A percentile compares a stretch with the other conserved stretches of the same genome.
Conservation (phyloP, 2,113 vertebrate genomes). For the Carettochelys insculpta region DNA sequence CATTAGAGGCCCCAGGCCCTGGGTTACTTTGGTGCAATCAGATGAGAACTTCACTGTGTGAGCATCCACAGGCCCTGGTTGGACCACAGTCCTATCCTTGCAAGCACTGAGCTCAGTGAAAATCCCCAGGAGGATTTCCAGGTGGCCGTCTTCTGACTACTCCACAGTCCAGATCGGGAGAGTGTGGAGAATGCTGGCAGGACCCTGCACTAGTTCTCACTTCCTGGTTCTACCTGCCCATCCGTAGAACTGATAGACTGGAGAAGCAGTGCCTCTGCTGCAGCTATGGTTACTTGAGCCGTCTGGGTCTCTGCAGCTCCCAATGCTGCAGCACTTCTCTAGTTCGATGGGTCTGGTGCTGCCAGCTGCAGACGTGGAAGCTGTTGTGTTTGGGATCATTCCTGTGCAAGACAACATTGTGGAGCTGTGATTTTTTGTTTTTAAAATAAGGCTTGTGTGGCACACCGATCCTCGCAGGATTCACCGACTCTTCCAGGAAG, state of each 20-base stretch:
- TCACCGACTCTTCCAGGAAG: neutral
- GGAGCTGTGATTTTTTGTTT: neutral
- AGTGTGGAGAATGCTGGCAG: neutral
- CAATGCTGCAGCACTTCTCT: neutral
- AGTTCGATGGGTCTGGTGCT: neutral
- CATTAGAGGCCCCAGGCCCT: neutral
- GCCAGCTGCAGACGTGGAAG: neutral
- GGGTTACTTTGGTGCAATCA: no score
- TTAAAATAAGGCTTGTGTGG: neutral
- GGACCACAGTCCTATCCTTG: neutral
- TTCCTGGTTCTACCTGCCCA: neutral
- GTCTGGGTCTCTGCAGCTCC: neutral
- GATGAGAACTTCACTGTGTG: neutral
- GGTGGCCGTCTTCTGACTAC: neutral
- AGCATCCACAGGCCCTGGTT: neutral
- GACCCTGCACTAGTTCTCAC: no score
- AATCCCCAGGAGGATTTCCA: neutral
- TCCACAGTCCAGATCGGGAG: rapidly evolving
- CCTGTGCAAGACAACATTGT: neutral
- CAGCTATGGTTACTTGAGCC: neutral
- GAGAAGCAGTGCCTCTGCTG: neutral
- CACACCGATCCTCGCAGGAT: neutral
- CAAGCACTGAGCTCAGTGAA: rapidly evolving
- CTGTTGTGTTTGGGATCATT: neutral
- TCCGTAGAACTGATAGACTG: neutral